Conservation (phyloP, 2,113 vertebrate species). For the Dicaeum eximium region DNA sequence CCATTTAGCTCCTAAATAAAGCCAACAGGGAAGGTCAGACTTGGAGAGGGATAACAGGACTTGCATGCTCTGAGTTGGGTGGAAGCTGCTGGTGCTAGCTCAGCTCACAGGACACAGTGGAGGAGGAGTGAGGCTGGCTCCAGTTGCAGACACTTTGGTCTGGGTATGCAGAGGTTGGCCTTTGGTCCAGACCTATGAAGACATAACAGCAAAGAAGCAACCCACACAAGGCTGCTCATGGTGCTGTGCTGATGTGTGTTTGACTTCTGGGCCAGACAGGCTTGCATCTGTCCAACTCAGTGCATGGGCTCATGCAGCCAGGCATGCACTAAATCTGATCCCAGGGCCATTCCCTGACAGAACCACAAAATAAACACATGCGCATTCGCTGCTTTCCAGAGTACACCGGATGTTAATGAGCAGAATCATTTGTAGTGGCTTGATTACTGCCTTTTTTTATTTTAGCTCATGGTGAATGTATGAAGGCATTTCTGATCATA, state of each 20-base stretch:
- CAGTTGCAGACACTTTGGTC: not conserved
- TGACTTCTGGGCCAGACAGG: not conserved
- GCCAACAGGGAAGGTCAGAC: not conserved
- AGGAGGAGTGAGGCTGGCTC: not conserved
- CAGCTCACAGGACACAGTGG: not conserved
- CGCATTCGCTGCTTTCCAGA: not conserved
- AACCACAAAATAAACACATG: conserved; percentile 23
- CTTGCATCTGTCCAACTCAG: conserved; percentile 1
- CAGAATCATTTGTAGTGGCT: conserved; percentile 10
- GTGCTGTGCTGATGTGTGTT: not conserved
- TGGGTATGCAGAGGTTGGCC: fast-evolving
- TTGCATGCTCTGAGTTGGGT: not conserved
- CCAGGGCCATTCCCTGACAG: not conserved
- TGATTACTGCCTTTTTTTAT: not conserved
- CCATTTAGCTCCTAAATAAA: not conserved
- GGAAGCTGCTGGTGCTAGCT: not conserved
- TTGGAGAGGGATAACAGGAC: not conserved
- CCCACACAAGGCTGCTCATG: fast-evolving
- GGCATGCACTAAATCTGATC: not conserved
- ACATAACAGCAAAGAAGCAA: not conserved
- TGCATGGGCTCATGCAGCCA: not conserved
- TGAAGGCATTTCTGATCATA: conserved; percentile 2
- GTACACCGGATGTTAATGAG: not conserved
- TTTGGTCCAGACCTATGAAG: not conserved
- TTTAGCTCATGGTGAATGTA: not conserved